These are phyloP conservation scores for Notolepis coatsorum DNA, from an alignment of 2,797 vertebrate species.

Conservation along the genomic window DNA sequence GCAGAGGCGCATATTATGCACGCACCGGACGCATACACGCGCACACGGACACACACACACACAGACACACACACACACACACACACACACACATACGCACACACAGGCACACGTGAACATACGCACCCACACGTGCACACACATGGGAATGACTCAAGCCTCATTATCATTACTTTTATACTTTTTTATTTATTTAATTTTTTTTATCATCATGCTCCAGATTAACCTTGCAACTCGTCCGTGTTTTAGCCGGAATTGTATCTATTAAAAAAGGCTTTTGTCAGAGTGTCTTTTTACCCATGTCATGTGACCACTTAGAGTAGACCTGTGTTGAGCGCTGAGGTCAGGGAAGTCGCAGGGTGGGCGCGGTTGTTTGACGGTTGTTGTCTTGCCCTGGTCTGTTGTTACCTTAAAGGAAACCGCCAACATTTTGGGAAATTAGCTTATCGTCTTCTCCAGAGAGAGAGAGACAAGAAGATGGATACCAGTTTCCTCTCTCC, in stretches of 20 bases:
- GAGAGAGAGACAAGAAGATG: too few relatives aligned
- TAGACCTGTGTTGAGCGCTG: not conserved
- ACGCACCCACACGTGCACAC: not conserved
- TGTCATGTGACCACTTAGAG: slow-evolving; percentile 2
- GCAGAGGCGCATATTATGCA: slow-evolving; percentile 5
- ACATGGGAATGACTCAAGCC: slow-evolving; percentile 11
- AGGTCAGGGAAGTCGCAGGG: not conserved
- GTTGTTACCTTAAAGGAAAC: too few relatives aligned
- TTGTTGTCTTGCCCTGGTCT: too few relatives aligned
- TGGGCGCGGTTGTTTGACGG: not conserved
- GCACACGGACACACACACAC: not conserved
- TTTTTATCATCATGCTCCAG: slow-evolving; percentile 12
- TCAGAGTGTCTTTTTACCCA: not conserved
- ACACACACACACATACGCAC: not conserved
- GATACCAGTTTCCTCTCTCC: too few relatives aligned
- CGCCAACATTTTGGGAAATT: too few relatives aligned
- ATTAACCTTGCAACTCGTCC: slow-evolving; percentile 15
- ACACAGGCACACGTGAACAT: slow-evolving; percentile 12
- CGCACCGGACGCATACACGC: not conserved
- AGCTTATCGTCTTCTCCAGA: too few relatives aligned
- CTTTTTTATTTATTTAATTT: too few relatives aligned
- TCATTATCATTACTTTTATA: slow-evolving; percentile 22
- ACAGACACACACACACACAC: slow-evolving; percentile 20
- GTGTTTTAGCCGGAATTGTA: slow-evolving; percentile 3
- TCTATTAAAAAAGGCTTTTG: slow-evolving; percentile 8